Conservation (phyloP, 2,797 vertebrate genomes). For the Heteromormyrus szaboi region DNA sequence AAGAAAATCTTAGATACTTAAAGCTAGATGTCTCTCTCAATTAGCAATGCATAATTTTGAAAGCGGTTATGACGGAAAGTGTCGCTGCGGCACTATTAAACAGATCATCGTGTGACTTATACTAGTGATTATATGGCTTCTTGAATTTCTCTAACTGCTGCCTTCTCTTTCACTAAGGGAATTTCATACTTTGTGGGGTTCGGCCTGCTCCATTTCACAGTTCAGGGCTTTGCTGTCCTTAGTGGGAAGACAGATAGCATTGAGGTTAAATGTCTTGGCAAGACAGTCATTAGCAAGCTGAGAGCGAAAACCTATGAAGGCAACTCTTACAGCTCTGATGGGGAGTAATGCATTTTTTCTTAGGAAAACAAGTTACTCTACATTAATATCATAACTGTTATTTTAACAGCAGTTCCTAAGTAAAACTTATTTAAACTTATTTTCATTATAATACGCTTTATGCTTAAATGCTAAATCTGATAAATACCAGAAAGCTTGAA, state of each 20-base stretch:
- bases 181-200: slow-evolving; percentile 28
- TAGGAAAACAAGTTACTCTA: neutral
- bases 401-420: neutral
- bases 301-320: slow-evolving; percentile 25
- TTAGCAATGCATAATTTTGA: neutral
- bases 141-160: slow-evolving; percentile 33
- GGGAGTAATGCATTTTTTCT: slow-evolving; percentile 1
- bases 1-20: neutral
- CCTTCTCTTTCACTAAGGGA: slow-evolving; percentile 22
- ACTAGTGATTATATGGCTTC: slow-evolving; percentile 5
- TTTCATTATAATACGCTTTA: neutral
- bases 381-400: neutral
- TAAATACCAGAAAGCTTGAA: neutral
- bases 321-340: slow-evolving; percentile 9
- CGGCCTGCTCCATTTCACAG: slow-evolving; percentile 39
- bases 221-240: slow-evolving; percentile 36
- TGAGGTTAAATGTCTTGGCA: slow-evolving; percentile 39
- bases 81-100: neutral
- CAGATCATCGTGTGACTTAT: slow-evolving; percentile 3
- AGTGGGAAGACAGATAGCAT: slow-evolving; percentile 35
- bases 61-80: neutral
- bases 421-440: neutral
- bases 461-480: neutral
- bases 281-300: slow-evolving; percentile 35
- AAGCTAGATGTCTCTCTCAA: neutral